A percentile compares a stretch with the other conserved stretches of the same genome.
phyloP scores from a whole-genome alignment of 2,113 vertebrate genomes.

The Tetraodon nigroviridis region DNA sequence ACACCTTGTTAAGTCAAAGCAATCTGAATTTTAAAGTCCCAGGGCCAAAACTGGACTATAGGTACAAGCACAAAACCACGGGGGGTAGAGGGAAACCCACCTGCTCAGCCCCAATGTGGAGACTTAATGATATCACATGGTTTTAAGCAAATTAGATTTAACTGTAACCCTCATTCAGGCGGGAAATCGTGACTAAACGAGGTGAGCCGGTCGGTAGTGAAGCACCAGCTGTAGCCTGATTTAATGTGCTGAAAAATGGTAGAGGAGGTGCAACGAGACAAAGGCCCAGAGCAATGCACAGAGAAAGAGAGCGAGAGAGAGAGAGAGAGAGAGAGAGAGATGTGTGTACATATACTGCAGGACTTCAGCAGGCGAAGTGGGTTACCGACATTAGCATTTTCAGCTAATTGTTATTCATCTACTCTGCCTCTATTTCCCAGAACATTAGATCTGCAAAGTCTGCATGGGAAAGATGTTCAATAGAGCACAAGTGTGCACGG shows the following conservation, averaged over 20 bases:
- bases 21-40: not conserved
- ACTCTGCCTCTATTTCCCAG: slow-evolving; percentile 24
- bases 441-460: slow-evolving; percentile 17
- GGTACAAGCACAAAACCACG: slow-evolving; percentile 1
- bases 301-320: slow-evolving; percentile 1
- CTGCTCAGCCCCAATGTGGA: slow-evolving; percentile 16
- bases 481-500: slow-evolving; percentile 14
- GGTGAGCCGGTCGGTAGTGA: slow-evolving; percentile 41
- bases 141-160: slow-evolving; percentile 61
- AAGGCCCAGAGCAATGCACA: slow-evolving; percentile 36
- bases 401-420: slow-evolving; percentile 57
- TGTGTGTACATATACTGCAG: slow-evolving; percentile 19
- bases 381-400: slow-evolving; percentile 52
- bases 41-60: not conserved
- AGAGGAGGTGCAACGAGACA: slow-evolving; percentile 46
- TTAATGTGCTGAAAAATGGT: slow-evolving; percentile 56
- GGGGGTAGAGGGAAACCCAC: slow-evolving; percentile 2
- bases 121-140: slow-evolving; percentile 37
- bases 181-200: slow-evolving; percentile 58
- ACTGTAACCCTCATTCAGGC: slow-evolving; percentile 36
- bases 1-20: not conserved
- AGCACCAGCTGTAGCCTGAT: slow-evolving; percentile 33
- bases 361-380: slow-evolving; percentile 21
- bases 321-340: slow-evolving; percentile 3
- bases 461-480: slow-evolving; percentile 12